Evolutionary conservation across 2,113 vertebrate species (phyloP).

Genomic region (Alethe castanea): DNA sequence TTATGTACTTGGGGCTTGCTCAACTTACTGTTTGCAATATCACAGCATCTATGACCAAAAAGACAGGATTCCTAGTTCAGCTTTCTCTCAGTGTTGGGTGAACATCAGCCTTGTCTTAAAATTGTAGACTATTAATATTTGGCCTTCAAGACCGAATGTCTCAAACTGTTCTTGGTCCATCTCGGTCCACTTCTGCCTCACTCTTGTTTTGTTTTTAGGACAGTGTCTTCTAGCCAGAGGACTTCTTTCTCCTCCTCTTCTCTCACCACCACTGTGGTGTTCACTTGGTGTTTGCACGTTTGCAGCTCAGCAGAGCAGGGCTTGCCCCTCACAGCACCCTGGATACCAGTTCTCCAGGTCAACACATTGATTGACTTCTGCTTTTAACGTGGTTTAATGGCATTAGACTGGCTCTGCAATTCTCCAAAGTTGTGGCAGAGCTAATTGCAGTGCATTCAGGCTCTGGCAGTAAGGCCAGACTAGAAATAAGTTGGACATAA

Average conservation of each 20-base stretch:
- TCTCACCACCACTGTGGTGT: neutral
- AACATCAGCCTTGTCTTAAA: neutral
- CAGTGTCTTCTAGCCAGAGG: neutral
- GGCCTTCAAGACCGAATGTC: neutral
- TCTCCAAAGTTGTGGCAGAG: neutral
- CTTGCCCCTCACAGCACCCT: neutral
- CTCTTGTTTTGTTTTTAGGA: neutral
- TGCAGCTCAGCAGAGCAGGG: neutral
- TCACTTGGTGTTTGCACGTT: accelerated
- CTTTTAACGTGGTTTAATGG: neutral
- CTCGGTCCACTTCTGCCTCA: neutral
- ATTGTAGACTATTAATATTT: neutral
- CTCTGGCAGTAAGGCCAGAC: neutral
- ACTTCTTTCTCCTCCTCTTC: neutral
- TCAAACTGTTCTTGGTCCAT: neutral
- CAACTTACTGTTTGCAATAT: accelerated
- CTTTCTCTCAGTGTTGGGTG: neutral
- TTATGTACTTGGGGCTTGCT: neutral
- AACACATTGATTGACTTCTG: neutral
- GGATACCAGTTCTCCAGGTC: neutral
- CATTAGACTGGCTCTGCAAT: neutral
- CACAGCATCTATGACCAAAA: neutral
- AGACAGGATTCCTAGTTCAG: neutral
- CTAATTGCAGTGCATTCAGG: neutral
- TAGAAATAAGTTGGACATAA: neutral